These are phyloP conservation scores for Pangasianodon hypophthalmus DNA, from an alignment of 2,113 vertebrate species.

Conservation along the genomic window DNA sequence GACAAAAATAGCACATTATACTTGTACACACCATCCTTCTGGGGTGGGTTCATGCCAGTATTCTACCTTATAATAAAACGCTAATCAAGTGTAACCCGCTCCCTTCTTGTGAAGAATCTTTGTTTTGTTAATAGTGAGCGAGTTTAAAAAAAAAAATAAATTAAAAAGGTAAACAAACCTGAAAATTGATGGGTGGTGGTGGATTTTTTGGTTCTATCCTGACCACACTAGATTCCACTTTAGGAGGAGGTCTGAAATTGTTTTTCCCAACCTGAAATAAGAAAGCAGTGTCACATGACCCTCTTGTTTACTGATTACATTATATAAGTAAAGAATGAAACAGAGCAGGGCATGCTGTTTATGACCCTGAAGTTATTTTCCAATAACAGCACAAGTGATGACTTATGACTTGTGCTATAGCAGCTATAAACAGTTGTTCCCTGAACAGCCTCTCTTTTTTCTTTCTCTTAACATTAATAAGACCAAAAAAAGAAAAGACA, in stretches of 20 bases:
- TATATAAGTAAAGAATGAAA: not conserved
- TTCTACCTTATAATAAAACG: not conserved
- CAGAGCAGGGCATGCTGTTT: not conserved
- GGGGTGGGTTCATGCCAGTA: no score
- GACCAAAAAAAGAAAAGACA: not conserved
- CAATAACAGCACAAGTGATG: not conserved
- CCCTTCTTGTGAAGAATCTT: not conserved
- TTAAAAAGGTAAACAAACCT: slow-evolving; percentile 66
- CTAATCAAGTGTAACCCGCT: not conserved
- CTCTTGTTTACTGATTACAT: not conserved
- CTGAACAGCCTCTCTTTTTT: not conserved
- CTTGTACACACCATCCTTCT: not conserved
- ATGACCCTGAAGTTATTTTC: not conserved
- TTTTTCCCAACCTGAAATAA: slow-evolving; percentile 86
- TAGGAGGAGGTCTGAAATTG: slow-evolving; percentile 95
- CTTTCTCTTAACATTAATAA: not conserved
- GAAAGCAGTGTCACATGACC: not conserved
- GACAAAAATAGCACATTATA: not conserved
- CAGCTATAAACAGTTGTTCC: not conserved
- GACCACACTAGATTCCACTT: slow-evolving; percentile 98
- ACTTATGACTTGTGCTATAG: not conserved
- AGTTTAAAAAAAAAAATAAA: not conserved
- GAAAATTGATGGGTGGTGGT: slow-evolving; percentile 94
- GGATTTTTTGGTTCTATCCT: slow-evolving; percentile 97
- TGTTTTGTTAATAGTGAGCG: not conserved